A percentile compares a stretch with the other conserved stretches of the same genome.
Evolutionary conservation across 1,140 invertebrate genomes (phyloP).

Genomic region (Leptinotarsa lineolata): DNA sequence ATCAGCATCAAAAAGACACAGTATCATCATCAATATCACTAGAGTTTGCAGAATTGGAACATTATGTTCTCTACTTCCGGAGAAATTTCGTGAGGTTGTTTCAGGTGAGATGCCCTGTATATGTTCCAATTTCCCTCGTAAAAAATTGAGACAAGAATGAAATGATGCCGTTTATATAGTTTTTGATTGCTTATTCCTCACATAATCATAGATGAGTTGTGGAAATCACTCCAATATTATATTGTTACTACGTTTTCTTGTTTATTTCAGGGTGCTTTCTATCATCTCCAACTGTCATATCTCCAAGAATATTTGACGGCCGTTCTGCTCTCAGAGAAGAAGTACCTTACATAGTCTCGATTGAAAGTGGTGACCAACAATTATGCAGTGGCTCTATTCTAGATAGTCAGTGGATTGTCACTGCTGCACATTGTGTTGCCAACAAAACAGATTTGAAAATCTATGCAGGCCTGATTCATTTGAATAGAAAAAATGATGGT

Average conservation of each 20-base stretch:
- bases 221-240: too few relatives aligned
- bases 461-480: background rate
- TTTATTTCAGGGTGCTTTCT: background rate
- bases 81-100: too few relatives aligned
- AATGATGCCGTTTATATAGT: too few relatives aligned
- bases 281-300: background rate
- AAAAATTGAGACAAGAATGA: too few relatives aligned
- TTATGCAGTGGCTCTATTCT: background rate
- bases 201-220: too few relatives aligned
- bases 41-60: too few relatives aligned
- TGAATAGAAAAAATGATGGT: background rate
- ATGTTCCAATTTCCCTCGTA: too few relatives aligned
- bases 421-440: constrained; percentile 4
- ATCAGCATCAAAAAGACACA: too few relatives aligned
- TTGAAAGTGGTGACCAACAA: background rate
- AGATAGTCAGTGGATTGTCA: background rate
- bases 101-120: too few relatives aligned
- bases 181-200: too few relatives aligned
- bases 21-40: too few relatives aligned
- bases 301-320: background rate
- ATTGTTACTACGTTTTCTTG: background rate
- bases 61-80: too few relatives aligned
- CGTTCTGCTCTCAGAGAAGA: background rate
- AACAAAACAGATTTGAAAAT: background rate
- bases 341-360: background rate